Base-by-base conservation (phyloP, 2,113 vertebrate genomes). In the Catharus fuscescens region DNA sequence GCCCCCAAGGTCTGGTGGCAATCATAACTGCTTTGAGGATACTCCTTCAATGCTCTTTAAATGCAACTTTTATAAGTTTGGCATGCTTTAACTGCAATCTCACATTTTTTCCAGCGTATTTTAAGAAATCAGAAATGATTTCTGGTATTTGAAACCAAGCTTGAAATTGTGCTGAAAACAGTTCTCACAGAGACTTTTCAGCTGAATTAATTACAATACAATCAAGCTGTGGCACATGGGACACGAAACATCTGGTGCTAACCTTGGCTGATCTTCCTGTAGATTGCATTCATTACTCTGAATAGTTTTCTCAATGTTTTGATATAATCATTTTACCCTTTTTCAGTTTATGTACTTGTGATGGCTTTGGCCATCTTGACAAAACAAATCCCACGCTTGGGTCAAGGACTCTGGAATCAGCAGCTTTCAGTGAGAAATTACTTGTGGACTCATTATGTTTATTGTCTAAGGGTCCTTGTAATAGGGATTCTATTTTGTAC, bases 111-210 rank as follows among this genome's bases (percentile, higher is more conserved):
- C 67, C 78, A 79, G 77, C 54, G 82, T 48, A 70, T 82, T 92
- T 88, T 74, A 90, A 91, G 56, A 90, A 95, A 93, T 76, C 23
- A 10, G 66, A 82, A 61, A 80, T 84, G 3, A 92, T 88, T 97
- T 87, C 86, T 93, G 62, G 19, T 95, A 19, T 95, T 94, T 94
- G 88, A 95, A 97, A 92, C n/a, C 23, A 67, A 83, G 80, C 85
- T 95, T 89, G 86, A 96, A 95, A 96, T 91, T 91, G 74, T 92
- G 92, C 94, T 96, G 96, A 87, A 94, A 95, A 86, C 59, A 76
- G 71, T 92, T 96, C 67, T 96, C 8, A 3, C 21, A 45, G 80
- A 93, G 83, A 67, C 38, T 92, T 93, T 93, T 93, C 71, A 69
- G 60, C 78, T 95, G 96, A 95, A 97, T 95, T 96, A 95, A 95